Percentiles rank a stretch among this genome's conserved stretches.
Conservation (phyloP, 1,140 invertebrate genomes). For the Meloidogyne chitwoodi region DNA sequence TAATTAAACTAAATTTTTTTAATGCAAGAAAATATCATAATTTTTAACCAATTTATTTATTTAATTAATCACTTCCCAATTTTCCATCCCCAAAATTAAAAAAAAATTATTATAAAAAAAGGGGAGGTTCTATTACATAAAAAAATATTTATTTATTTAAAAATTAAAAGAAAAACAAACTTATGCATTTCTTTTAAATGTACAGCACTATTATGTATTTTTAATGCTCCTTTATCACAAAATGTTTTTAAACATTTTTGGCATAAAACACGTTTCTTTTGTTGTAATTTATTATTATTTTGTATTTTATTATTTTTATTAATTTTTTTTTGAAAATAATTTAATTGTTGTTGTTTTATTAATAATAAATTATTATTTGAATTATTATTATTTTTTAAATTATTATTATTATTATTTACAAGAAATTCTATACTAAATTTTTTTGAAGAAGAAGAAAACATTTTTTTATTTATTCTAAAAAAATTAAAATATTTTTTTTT, state of each 20-base stretch:
- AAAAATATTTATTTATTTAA: too few species aligned
- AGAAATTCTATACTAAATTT: neutral
- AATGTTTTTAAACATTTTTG: conserved; percentile 97
- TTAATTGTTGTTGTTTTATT: neutral
- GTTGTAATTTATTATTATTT: too few species aligned
- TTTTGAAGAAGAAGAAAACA: neutral
- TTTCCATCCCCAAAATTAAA: too few species aligned
- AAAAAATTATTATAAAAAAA: too few species aligned
- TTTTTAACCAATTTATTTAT: too few species aligned
- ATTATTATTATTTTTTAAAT: neutral
- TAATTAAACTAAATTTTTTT: neutral
- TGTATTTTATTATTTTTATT: neutral
- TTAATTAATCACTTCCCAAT: too few species aligned
- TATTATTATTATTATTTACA: neutral
- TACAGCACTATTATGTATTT: conserved; percentile 98
- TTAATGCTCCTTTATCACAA: conserved; percentile 82
- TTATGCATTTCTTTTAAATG: conserved; percentile 93
- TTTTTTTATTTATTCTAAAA: neutral
- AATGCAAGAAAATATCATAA: too few species aligned
- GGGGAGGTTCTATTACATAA: too few species aligned
- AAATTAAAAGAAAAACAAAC: conserved; percentile 61
- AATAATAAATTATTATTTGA: neutral
- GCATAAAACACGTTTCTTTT: conserved; percentile 76
- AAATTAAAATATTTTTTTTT: too few species aligned
- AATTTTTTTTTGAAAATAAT: neutral